phyloP scores from a whole-genome alignment of 2,113 vertebrate species.

The Danio rerio region GRCz12tu NC_133194.1:21789501-21790000 shows the following conservation, averaged over 20 bases:
- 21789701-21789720: constrained; percentile 29
- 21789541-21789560: background rate
- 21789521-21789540: background rate
- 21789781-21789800: constrained; percentile 20
- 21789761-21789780: constrained; percentile 13
- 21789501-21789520: background rate
- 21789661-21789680: background rate
- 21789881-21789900: constrained; percentile 33
- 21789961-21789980: background rate
- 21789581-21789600: background rate
- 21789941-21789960: background rate
- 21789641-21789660: background rate
- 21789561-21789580: background rate
- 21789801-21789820: constrained; percentile 34
- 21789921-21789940: background rate
- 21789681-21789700: background rate
- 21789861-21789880: background rate
- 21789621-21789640: background rate
- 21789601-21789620: background rate
- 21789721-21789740: constrained; percentile 47
- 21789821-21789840: background rate
- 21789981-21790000: too few species aligned
- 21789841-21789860: constrained; percentile 30
- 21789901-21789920: background rate
- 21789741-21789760: constrained; percentile 44